Conservation (phyloP, 2,797 vertebrate genomes). For the Poeciliopsis infans region DNA sequence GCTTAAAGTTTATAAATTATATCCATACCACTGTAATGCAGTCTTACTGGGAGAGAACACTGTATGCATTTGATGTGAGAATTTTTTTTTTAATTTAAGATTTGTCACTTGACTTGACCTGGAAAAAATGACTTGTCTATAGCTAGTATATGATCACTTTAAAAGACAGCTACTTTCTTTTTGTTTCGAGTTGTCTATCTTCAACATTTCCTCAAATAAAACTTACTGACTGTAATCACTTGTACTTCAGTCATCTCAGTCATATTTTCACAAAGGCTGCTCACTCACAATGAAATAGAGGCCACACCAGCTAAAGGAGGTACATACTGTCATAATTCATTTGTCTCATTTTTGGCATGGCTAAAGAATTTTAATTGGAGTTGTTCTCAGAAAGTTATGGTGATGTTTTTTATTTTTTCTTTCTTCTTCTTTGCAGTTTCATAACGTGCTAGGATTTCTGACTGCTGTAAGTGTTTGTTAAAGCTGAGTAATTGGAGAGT, state of each 20-base stretch:
- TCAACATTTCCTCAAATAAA: neutral
- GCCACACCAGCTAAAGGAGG: slow-evolving; percentile 49
- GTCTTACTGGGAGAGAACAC: neutral
- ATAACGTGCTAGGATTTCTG: slow-evolving; percentile 79
- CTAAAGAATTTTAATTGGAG: slow-evolving; percentile 82
- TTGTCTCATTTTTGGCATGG: slow-evolving; percentile 65
- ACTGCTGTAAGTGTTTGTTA: slow-evolving; percentile 74
- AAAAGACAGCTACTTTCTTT: slow-evolving; percentile 6
- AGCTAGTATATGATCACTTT: neutral
- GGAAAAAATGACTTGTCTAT: neutral
- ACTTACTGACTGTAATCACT: slow-evolving; percentile 33
- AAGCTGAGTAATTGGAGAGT: slow-evolving; percentile 77
- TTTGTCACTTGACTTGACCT: neutral
- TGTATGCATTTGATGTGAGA: neutral
- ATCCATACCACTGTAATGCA: neutral
- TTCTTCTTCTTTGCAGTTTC: slow-evolving; percentile 62
- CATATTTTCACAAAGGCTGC: slow-evolving; percentile 36
- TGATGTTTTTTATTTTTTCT: slow-evolving; percentile 16
- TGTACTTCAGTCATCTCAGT: slow-evolving; percentile 30
- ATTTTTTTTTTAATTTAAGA: neutral
- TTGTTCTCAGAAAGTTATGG: slow-evolving; percentile 67
- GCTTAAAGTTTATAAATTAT: neutral
- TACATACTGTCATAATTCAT: slow-evolving; percentile 66
- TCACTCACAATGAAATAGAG: slow-evolving; percentile 46
- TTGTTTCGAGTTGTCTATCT: slow-evolving; percentile 20